phyloP scores from a whole-genome alignment of 2,113 vertebrate species.

The Anoura caudifer region DNA sequence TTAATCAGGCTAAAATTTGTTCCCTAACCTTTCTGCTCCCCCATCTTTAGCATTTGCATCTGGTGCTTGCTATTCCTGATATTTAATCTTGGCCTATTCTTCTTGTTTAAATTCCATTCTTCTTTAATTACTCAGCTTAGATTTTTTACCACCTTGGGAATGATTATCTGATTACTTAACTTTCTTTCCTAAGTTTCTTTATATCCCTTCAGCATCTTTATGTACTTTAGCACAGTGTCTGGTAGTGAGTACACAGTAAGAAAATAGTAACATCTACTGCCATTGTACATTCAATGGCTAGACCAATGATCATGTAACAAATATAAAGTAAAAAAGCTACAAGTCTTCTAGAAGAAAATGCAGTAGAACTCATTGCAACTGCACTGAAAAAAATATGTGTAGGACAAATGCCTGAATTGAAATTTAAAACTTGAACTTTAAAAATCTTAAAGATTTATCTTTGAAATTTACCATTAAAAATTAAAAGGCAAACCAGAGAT shows the following conservation, averaged over 20 bases:
- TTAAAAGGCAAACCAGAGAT: neutral
- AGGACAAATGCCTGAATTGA: neutral
- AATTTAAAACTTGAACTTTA: neutral
- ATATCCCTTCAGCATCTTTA: neutral
- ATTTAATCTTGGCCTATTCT: neutral
- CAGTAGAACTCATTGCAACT: neutral
- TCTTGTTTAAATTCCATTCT: neutral
- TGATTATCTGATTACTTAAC: neutral
- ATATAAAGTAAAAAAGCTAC: neutral
- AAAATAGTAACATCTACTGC: neutral
- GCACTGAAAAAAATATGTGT: neutral
- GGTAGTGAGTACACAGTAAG: neutral
- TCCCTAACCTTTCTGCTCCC: neutral
- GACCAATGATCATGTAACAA: neutral
- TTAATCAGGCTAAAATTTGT: neutral
- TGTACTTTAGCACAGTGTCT: neutral
- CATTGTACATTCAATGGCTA: neutral
- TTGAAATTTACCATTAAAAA: neutral
- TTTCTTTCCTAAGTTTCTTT: neutral
- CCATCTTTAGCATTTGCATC: neutral
- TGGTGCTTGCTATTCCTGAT: neutral
- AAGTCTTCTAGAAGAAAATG: neutral
- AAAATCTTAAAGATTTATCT: neutral
- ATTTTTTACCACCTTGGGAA: neutral
- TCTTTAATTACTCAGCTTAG: neutral